Conservation (phyloP, 53 echinoderm and acorn worm genomes). For the Apostichopus leukothele region DNA sequence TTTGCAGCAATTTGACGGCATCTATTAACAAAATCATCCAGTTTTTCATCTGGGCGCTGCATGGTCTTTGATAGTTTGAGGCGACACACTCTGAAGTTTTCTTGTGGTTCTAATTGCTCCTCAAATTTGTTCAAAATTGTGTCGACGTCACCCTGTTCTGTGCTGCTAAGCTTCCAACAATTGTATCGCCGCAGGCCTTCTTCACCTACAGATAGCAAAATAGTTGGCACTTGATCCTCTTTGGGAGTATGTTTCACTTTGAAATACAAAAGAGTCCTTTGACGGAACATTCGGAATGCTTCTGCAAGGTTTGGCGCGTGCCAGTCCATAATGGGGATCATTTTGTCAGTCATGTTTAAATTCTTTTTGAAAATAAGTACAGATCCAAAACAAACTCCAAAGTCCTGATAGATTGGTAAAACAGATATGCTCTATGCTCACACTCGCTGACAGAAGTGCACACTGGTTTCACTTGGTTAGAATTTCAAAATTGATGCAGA, state of each 20-base stretch:
- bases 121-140: not conserved
- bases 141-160: not conserved
- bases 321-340: too few relatives aligned
- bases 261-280: not conserved
- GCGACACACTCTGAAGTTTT: conserved; percentile 10
- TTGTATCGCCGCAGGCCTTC: not conserved
- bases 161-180: not conserved
- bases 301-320: not conserved
- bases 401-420: too few relatives aligned
- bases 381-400: too few relatives aligned
- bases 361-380: too few relatives aligned
- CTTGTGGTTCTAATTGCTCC: not conserved
- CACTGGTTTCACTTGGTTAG: too few relatives aligned
- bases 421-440: too few relatives aligned
- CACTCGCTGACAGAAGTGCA: too few relatives aligned
- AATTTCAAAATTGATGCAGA: too few relatives aligned
- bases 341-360: too few relatives aligned
- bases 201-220: not conserved
- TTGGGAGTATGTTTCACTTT: not conserved
- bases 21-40: conserved; percentile 59
- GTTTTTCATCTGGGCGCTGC: not conserved
- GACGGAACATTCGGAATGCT: not conserved
- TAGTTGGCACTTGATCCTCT: not conserved
- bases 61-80: not conserved
- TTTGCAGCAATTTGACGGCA: conserved; percentile 43